phyloP scores from a whole-genome alignment of 2,888 invertebrate genomes.

The Mimumesa dahlbomi region DNA sequence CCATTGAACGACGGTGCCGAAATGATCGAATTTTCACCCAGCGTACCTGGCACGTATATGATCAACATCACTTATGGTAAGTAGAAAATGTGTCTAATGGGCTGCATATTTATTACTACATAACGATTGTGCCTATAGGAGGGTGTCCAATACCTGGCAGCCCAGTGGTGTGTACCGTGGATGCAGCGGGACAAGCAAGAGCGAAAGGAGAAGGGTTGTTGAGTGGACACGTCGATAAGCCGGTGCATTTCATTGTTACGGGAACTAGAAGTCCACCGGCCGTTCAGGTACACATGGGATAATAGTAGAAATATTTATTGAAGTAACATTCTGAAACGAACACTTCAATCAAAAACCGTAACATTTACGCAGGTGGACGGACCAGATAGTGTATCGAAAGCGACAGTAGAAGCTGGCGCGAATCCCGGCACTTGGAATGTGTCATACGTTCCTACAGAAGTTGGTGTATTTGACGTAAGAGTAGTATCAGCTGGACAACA shows the following conservation, averaged over 20 bases:
- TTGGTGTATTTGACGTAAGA: slow-evolving; percentile 94
- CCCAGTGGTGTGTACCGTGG: slow-evolving; percentile 83
- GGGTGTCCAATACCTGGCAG: slow-evolving; percentile 79
- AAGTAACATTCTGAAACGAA: no score
- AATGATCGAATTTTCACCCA: slow-evolving; percentile 92
- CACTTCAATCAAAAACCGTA: no score
- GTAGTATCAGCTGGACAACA: slow-evolving; percentile 85
- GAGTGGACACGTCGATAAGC: slow-evolving; percentile 81
- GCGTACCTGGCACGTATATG: slow-evolving; percentile 89
- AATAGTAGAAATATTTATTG: no score
- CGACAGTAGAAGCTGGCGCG: slow-evolving; percentile 84
- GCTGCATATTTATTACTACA: background rate
- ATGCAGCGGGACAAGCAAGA: slow-evolving; percentile 83
- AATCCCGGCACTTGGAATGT: slow-evolving; percentile 92
- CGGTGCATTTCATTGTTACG: slow-evolving; percentile 81
- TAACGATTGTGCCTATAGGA: slow-evolving; percentile 56
- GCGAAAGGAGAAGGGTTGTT: slow-evolving; percentile 84
- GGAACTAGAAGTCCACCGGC: slow-evolving; percentile 78
- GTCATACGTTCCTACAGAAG: slow-evolving; percentile 93
- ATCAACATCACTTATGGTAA: slow-evolving; percentile 85
- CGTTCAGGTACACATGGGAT: slow-evolving; percentile 75
- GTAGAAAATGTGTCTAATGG: background rate
- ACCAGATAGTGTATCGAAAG: slow-evolving; percentile 83
- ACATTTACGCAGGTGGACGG: slow-evolving; percentile 81
- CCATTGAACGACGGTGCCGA: slow-evolving; percentile 86